phyloP scores from a whole-genome alignment of 2,888 invertebrate genomes.

The Aspidapion aeneum region DNA sequence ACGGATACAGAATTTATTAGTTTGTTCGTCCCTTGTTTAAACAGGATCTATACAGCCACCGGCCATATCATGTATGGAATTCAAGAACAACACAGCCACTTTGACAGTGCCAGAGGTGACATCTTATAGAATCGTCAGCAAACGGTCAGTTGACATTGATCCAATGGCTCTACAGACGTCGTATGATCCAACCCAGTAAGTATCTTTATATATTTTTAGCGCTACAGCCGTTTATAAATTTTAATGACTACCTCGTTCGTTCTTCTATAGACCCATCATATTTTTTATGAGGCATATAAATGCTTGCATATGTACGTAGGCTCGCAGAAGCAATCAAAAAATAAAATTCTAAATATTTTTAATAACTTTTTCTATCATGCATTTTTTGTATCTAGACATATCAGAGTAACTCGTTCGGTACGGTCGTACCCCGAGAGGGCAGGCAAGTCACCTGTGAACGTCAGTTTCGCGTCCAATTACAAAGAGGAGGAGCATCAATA shows the following conservation, averaged over 20 bases:
- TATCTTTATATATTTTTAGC: too few relatives aligned
- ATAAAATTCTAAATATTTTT: too few relatives aligned
- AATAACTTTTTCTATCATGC: neutral
- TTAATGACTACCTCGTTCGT: too few relatives aligned
- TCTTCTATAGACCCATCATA: too few relatives aligned
- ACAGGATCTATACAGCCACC: conserved; percentile 94
- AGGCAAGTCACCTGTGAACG: conserved; percentile 71
- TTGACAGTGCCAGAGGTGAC: conserved; percentile 57
- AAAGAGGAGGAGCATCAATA: conserved; percentile 63
- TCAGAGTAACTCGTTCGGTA: conserved; percentile 43
- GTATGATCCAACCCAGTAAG: neutral
- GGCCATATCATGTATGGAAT: conserved; percentile 79
- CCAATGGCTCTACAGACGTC: too few relatives aligned
- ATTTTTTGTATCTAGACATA: neutral
- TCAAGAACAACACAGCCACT: conserved; percentile 61
- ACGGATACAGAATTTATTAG: too few relatives aligned
- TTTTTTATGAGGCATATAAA: too few relatives aligned
- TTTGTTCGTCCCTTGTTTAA: too few relatives aligned
- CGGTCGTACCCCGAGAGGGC: conserved; percentile 41
- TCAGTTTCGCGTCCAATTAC: conserved; percentile 74
- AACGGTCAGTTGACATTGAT: conserved; percentile 47
- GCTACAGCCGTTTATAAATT: too few relatives aligned
- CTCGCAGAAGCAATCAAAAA: too few relatives aligned
- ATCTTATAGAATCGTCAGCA: conserved; percentile 48
- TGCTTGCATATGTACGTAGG: too few relatives aligned